Evolutionary conservation across 2,888 invertebrate species (phyloP), one percentile per base, ranked within the genome.

Genomic region (Leptinotarsa tumamoca): DNA sequence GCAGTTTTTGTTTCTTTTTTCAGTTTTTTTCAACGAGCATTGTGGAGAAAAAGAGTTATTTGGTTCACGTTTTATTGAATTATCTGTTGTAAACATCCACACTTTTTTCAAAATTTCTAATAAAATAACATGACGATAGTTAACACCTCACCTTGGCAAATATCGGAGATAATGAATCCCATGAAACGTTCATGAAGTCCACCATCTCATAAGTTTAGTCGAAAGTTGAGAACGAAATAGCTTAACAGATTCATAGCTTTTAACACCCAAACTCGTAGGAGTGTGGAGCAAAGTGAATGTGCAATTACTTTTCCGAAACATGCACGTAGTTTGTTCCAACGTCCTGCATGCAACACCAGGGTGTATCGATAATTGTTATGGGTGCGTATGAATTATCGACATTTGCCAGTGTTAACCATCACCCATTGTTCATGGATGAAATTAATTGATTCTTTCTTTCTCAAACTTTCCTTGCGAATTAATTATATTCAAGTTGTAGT

Each of bases 311-410:
- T 63, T 17, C 17, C 15, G 63, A 43, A 63, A 63, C 63, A 63
- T 63, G 63, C 63, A 63, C 63, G 18, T 63, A 63, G 43, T 63
- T 63, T 63, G 63, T 33, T 63, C 33, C 33, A 63, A 13, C 63
- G 63, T 63, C 43, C 63, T 63, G 63, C 63, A 63, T 63, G 52
- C 51, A 68, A 68, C 68, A 68, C 68, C 68, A 52, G 68, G 68
- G 68, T 68, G 68, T 68, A 50, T 54, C 68, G 51, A 54, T 51
- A 54, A 68, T 54, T 54, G 27, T 68, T 61, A 61, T 71, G 70
- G 70, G 70, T 71, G 70, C 61, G 70, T 71, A 71, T 63, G 63
- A 63, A 63, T 63, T 63, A 63, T 63, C 63, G 63, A 43, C n/a
- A 63, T 63, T 63, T 43, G 43, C 43, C 43, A 17, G n/a, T 43